phyloP scores from a whole-genome alignment of 2,797 vertebrate genomes.

The Acrocephalus scirpaceus region DNA sequence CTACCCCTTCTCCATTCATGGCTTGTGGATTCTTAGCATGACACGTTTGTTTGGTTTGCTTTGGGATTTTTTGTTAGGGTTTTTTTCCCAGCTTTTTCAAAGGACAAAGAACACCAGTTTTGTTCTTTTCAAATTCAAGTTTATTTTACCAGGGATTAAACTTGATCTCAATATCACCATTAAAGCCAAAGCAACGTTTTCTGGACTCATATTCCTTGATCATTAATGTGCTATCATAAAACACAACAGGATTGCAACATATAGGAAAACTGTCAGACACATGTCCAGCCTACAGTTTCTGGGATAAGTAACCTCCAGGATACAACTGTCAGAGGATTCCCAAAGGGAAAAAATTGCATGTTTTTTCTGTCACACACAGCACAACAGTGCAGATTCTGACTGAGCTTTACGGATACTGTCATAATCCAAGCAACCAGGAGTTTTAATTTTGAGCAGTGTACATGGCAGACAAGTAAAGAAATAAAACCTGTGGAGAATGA shows the following conservation, averaged over 20 bases:
- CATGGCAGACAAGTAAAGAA: background rate
- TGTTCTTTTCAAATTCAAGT: background rate
- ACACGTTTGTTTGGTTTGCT: background rate
- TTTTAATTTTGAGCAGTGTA: background rate
- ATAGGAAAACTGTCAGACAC: background rate
- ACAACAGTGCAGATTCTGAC: background rate
- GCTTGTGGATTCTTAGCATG: accelerated
- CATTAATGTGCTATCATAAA: background rate
- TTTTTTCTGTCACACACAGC: background rate
- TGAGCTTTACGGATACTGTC: background rate
- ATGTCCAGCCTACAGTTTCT: background rate
- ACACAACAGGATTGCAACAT: background rate
- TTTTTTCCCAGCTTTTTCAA: background rate
- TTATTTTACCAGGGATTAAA: background rate
- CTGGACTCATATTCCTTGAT: background rate
- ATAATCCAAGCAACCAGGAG: background rate
- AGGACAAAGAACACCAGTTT: background rate
- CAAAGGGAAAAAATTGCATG: background rate
- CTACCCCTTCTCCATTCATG: background rate
- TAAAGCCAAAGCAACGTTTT: background rate
- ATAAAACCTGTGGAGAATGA: background rate
- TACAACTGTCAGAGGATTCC: background rate
- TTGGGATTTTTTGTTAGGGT: background rate
- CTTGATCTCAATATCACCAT: background rate
- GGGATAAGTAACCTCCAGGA: background rate